Base-by-base conservation (phyloP, 2,888 invertebrate genomes). In the Megalurothrips usitatus region DNA sequence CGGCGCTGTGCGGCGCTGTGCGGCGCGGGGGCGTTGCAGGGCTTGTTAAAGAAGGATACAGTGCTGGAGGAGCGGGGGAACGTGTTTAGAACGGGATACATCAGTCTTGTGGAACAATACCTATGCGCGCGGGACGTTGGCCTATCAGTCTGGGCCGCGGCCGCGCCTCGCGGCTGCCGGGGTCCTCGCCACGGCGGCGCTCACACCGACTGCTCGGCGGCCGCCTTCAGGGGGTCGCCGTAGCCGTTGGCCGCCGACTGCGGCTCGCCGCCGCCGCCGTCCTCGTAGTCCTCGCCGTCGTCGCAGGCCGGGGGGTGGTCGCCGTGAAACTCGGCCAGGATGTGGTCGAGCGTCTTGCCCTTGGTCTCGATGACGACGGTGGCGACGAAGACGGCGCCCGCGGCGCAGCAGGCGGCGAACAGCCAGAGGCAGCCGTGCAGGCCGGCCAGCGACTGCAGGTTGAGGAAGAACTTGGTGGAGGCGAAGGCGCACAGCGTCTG, bases 401-500 rank as follows among this genome's bases (percentile, higher is more conserved):
- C 68, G 11, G 82, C 82, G 82, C 87, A 87, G 43, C 82, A 85
- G 0, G 78, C 79, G 0, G 85, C 84, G 17, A 87, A 83, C 0
- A 86, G 23, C 23, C 86, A 85, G 82, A 87, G 87, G 79, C 86
- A 87, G 0, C 86, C 86, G 79, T 86, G 83, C 52, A 86, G 85
- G 23, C 85, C 86, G 1, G 87, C 12, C 0, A 84, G 17, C 14
- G 26, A 80, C 47, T 85, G 83, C 10, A 86, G 3, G 0, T 82
- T 82, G 4, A 84, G 83, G 79, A 87, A 87, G 47, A 85, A 83
- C 81, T 87, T 87, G 0, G 85, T 83, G 0, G 86, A 83, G 0
- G 86, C 0, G 58, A 87, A 87, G 10, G 85, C 85, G 34, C 84
- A 79, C 0, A 82, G 1, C 87, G 87, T 87, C n/a, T 86, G 82